Conservation (phyloP, 2,888 invertebrate genomes). For the Aphodius sticticus region DNA sequence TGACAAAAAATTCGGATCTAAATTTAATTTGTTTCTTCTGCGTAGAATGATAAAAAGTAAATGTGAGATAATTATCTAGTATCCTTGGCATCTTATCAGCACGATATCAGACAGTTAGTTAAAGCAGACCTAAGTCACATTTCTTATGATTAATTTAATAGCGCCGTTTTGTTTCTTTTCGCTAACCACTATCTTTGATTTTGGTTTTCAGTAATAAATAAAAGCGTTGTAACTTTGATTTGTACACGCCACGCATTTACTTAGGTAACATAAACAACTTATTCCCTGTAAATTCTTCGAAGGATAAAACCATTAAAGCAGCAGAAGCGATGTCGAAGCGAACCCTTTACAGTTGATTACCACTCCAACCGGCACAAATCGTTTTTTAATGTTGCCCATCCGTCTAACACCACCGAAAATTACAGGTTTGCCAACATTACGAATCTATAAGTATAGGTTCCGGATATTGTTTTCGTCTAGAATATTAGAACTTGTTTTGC, state of each 20-base stretch:
- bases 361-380: conserved; percentile 17
- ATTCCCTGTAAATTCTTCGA: neutral
- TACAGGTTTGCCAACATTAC: conserved; percentile 18
- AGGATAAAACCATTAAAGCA: neutral
- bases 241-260: neutral
- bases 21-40: no score
- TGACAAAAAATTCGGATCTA: no score
- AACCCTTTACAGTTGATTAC: conserved; percentile 16
- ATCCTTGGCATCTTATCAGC: no score
- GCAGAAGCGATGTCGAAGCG: neutral
- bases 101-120: no score
- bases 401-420: conserved; percentile 21
- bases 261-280: neutral
- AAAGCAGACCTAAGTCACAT: no score
- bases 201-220: no score
- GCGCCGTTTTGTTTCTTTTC: no score
- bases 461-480: conserved; percentile 4
- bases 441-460: conserved; percentile 18
- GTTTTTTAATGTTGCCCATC: conserved; percentile 20
- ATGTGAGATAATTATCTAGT: no score
- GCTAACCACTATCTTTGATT: no score
- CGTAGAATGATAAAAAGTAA: no score
- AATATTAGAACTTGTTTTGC: neutral
- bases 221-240: no score
- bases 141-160: no score